Evolutionary conservation across 2,888 invertebrate genomes (phyloP).

Genomic region (Tachystola acroxantha): DNA sequence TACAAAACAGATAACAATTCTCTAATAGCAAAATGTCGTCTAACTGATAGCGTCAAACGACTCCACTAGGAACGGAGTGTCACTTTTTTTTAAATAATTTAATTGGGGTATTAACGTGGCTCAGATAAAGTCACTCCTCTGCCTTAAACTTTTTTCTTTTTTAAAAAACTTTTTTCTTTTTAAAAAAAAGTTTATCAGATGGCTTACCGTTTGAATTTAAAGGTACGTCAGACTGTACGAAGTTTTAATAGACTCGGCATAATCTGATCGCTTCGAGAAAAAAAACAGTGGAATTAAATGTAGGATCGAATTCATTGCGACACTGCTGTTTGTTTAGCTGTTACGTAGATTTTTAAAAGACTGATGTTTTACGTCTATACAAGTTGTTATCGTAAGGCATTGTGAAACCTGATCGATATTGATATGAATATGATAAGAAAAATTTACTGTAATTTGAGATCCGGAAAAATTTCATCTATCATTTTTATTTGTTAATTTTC

Average conservation of each 20-base stretch:
- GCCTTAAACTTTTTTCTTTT: slow-evolving; percentile 39
- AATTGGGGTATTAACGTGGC: slow-evolving; percentile 73
- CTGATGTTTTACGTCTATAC: no score
- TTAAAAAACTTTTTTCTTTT: no score
- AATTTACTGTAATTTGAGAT: no score
- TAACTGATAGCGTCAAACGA: slow-evolving; percentile 23
- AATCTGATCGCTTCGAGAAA: slow-evolving; percentile 57
- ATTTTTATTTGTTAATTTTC: no score
- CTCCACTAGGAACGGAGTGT: slow-evolving; percentile 44
- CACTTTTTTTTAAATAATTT: slow-evolving; percentile 63
- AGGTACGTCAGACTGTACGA: slow-evolving; percentile 65
- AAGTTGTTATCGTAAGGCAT: no score
- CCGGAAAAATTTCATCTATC: no score
- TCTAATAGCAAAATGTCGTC: no score
- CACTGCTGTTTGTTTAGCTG: not conserved
- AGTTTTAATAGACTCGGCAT: slow-evolving; percentile 71
- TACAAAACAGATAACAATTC: no score
- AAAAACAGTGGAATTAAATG: slow-evolving; percentile 57
- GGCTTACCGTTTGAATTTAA: slow-evolving; percentile 74
- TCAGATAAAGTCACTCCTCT: slow-evolving; percentile 68
- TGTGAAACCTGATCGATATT: no score
- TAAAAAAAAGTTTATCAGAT: slow-evolving; percentile 69
- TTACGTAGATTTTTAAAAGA: no score
- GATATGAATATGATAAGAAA: no score
- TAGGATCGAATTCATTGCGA: slow-evolving; percentile 6